Conservation (phyloP, 2,888 invertebrate genomes). For the Phasia obesa region DNA sequence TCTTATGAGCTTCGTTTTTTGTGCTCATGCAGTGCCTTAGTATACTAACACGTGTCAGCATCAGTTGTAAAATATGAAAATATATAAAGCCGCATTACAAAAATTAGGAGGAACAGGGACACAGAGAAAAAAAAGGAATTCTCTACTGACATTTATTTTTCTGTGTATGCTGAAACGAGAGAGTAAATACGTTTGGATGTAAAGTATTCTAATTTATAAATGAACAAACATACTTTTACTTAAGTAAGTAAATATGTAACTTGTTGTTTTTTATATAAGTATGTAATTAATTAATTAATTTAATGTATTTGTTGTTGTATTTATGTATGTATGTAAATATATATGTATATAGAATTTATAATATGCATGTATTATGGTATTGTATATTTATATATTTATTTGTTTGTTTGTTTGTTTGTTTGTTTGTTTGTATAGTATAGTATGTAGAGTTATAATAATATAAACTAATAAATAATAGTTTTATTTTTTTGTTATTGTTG, state of each 20-base stretch:
- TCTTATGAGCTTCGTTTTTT: too few relatives aligned
- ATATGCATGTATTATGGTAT: conserved; percentile 14
- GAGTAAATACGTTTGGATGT: conserved; percentile 31
- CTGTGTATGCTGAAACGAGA: conserved; percentile 8
- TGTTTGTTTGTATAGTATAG: conserved; percentile 18
- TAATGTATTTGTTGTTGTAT: conserved; percentile 27
- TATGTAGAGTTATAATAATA: conserved; percentile 47
- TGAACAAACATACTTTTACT: background rate
- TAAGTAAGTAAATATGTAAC: too few relatives aligned
- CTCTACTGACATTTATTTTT: background rate
- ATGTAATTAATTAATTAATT: conserved; percentile 34
- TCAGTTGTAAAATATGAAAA: background rate
- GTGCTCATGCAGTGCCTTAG: too few relatives aligned
- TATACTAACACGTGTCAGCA: background rate
- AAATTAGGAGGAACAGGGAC: background rate
- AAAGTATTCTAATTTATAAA: conserved; percentile 1
- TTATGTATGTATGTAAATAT: conserved; percentile 4
- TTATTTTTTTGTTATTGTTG: conserved; percentile 23
- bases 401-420: background rate
- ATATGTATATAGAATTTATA: conserved; percentile 34
- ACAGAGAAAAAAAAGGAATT: background rate
- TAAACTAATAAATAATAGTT: conserved; percentile 62
- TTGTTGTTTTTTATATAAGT: background rate
- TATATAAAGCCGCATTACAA: conserved; percentile 34
- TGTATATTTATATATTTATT: too few relatives aligned